Conservation (phyloP, 1,140 invertebrate genomes). For the Leptoteleia sp. region DNA sequence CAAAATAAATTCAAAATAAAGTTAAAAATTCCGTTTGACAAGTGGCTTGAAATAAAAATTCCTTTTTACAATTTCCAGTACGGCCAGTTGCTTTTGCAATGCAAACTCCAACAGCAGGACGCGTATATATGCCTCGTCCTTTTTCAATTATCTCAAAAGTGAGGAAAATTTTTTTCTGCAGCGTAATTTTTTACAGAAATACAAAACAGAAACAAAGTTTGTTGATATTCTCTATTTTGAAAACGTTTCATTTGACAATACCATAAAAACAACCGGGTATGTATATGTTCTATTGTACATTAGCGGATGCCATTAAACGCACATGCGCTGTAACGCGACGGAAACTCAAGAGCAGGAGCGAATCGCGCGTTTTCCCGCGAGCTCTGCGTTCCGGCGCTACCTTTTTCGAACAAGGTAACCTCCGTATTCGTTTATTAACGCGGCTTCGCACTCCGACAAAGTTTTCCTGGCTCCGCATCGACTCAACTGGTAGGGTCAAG, state of each 20-base stretch:
- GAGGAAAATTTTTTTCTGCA: no score
- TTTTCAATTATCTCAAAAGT: no score
- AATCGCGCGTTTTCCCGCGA: conserved; percentile 39
- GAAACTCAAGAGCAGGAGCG: conserved; percentile 25
- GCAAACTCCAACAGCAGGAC: conserved; percentile 17
- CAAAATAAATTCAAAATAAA: conserved; percentile 73
- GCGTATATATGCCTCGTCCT: no score
- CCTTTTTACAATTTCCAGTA: conserved; percentile 25
- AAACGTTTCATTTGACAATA: no score
- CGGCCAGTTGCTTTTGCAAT: conserved; percentile 34
- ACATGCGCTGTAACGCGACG: conserved; percentile 13
- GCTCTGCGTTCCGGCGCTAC: conserved; percentile 13
- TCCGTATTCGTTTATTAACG: conserved; percentile 74
- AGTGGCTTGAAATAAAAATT: conserved; percentile 49
- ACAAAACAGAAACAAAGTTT: no score
- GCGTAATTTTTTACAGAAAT: no score
- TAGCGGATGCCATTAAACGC: conserved; percentile 4
- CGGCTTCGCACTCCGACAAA: conserved; percentile 66
- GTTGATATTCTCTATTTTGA: no score
- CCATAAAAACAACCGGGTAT: no score
- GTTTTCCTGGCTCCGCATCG: conserved; percentile 73
- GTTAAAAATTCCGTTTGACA: conserved; percentile 48
- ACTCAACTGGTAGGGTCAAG: conserved; percentile 76
- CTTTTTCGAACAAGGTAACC: conserved; percentile 52
- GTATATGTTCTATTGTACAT: no score